These are phyloP conservation scores for Aethes cnicana DNA, from an alignment of 2,888 invertebrate genomes.

Conservation along the genomic window DNA sequence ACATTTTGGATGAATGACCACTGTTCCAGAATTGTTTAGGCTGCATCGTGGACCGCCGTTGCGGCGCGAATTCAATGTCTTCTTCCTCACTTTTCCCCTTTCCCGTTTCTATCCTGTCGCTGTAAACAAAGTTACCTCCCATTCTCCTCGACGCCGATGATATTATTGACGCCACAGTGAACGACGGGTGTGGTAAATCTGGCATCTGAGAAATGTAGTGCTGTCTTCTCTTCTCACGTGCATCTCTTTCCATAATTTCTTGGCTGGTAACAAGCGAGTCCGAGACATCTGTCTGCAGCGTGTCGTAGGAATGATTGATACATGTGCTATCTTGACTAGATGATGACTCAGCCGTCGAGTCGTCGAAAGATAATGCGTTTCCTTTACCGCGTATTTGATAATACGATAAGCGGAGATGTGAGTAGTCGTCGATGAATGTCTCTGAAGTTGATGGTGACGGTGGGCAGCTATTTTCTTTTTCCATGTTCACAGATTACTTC, in stretches of 20 bases:
- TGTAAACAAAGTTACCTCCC: slow-evolving; percentile 47
- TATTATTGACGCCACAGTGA: slow-evolving; percentile 53
- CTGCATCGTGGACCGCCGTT: slow-evolving; percentile 53
- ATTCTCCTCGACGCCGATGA: slow-evolving; percentile 50
- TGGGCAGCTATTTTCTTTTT: slow-evolving; percentile 21
- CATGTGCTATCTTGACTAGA: slow-evolving; percentile 5
- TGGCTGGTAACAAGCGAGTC: slow-evolving; percentile 30
- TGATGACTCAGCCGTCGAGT: slow-evolving; percentile 1
- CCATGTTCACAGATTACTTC: too few relatives aligned
- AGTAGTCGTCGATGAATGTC: slow-evolving; percentile 57
- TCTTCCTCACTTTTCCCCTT: slow-evolving; percentile 25
- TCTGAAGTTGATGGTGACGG: slow-evolving; percentile 16
- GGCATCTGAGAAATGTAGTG: slow-evolving; percentile 54
- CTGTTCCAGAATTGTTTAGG: slow-evolving; percentile 38
- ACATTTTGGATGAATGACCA: background rate
- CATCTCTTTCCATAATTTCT: slow-evolving; percentile 32
- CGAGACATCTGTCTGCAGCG: slow-evolving; percentile 34
- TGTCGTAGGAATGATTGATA: background rate
- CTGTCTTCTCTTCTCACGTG: slow-evolving; percentile 43
- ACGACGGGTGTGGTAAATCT: slow-evolving; percentile 55
- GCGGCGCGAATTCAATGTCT: slow-evolving; percentile 46
- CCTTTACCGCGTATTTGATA: slow-evolving; percentile 41
- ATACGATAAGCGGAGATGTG: slow-evolving; percentile 59
- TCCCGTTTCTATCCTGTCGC: slow-evolving; percentile 49
- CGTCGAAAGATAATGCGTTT: slow-evolving; percentile 15